A percentile compares a stretch with the other conserved stretches of the same genome.
phyloP scores from a whole-genome alignment of 1,140 invertebrate species.

The Conus betulinus region DNA sequence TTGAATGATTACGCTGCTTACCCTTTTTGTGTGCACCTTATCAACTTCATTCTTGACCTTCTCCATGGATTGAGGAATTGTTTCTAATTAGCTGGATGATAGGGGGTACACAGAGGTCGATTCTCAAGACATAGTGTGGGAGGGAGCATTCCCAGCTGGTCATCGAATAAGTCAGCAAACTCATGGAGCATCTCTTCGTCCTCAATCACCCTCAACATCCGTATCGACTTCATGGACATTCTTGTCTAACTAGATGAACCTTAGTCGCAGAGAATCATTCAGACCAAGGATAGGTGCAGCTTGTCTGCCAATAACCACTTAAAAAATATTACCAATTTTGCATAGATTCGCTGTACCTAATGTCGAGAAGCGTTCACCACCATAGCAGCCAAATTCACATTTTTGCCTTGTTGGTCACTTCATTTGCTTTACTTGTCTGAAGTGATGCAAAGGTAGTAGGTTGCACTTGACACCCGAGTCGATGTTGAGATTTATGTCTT shows the following conservation, averaged over 20 bases:
- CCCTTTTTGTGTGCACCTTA: constrained; percentile 42
- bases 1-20: constrained; percentile 51
- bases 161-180: constrained; percentile 51
- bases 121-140: constrained; percentile 54
- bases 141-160: constrained; percentile 36
- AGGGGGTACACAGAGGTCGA: constrained; percentile 47
- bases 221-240: neutral
- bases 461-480: neutral
- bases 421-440: constrained; percentile 44
- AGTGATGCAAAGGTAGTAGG: neutral
- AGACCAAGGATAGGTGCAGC: neutral
- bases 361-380: neutral
- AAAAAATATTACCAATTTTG: neutral
- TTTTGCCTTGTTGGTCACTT: constrained; percentile 41
- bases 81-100: constrained; percentile 56
- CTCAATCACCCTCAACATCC: neutral
- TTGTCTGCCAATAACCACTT: neutral
- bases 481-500: neutral
- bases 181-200: constrained; percentile 28
- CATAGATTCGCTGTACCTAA: neutral
- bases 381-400: neutral
- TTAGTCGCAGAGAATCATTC: neutral
- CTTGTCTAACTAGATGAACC: neutral
- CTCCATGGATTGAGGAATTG: constrained; percentile 53
- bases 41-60: constrained; percentile 43